phyloP scores from a whole-genome alignment of 2,888 invertebrate species.

The Leucophora obtusa region DNA sequence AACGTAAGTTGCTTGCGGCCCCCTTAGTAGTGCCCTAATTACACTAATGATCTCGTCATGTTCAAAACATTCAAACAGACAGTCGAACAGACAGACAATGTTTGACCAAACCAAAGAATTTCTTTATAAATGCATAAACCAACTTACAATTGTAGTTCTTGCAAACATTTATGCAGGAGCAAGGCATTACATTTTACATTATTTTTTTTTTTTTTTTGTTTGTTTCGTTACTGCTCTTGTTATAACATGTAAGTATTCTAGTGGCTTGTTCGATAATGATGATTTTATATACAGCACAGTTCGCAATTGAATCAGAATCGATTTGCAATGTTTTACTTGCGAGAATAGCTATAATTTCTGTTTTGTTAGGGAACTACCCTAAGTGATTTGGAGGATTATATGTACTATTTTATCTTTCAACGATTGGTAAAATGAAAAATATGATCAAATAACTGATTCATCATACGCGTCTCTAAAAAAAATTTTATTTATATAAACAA shows the following conservation, averaged over 20 bases:
- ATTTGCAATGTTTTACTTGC: constrained; percentile 1
- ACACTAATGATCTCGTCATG: constrained; percentile 45
- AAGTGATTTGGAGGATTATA: background rate
- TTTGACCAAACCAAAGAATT: constrained; percentile 26
- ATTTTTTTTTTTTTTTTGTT: background rate
- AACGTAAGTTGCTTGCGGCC: constrained; percentile 13
- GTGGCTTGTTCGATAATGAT: constrained; percentile 23
- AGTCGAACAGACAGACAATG: constrained; percentile 19
- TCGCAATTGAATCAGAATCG: constrained; percentile 24
- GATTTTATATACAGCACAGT: constrained; percentile 24
- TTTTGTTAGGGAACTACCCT: constrained; percentile 1
- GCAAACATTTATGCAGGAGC: constrained; percentile 30
- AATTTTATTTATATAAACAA: no score
- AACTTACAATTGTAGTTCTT: constrained; percentile 29
- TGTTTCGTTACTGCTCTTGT: background rate
- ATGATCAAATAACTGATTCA: no score
- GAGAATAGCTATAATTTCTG: background rate
- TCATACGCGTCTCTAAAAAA: no score
- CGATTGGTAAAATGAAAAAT: no score
- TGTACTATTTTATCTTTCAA: no score
- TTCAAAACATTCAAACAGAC: constrained; percentile 22
- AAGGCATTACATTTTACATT: constrained; percentile 6
- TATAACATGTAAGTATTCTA: background rate
- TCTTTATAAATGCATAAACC: background rate
- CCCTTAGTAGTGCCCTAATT: constrained; percentile 45